A percentile compares a stretch with the other conserved stretches of the same genome.
These are phyloP conservation scores for Pocillopora meandrina DNA, from an alignment of 92 coral and sea anemone species.

Conservation along the genomic window DNA sequence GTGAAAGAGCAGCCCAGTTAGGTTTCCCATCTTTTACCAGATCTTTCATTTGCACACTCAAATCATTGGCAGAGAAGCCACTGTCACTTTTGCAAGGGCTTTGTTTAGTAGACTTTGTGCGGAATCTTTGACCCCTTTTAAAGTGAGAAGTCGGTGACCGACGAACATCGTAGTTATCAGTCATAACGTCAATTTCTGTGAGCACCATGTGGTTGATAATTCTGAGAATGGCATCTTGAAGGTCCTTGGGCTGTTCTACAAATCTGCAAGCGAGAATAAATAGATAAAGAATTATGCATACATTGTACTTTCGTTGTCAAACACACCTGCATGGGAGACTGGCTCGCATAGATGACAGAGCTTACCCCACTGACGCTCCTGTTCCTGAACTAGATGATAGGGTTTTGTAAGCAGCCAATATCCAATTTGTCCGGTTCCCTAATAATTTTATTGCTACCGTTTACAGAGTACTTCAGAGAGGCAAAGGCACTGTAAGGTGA, in stretches of 20 bases:
- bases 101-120: conserved; percentile 60
- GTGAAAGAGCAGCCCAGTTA: conserved; percentile 83
- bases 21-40: conserved; percentile 39
- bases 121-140: conserved; percentile 40
- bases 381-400: too few relatives aligned
- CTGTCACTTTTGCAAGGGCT: conserved; percentile 68
- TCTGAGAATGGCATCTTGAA: conserved; percentile 65
- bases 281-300: background rate
- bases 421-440: too few relatives aligned
- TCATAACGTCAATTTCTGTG: conserved; percentile 62
- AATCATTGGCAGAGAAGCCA: conserved; percentile 67
- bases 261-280: conserved; percentile 49
- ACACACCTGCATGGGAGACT: too few relatives aligned
- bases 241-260: conserved; percentile 60
- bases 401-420: too few relatives aligned
- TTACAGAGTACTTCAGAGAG: too few relatives aligned
- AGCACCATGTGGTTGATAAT: conserved; percentile 70
- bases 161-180: conserved; percentile 7
- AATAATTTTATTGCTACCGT: too few relatives aligned
- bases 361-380: too few relatives aligned
- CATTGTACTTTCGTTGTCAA: too few relatives aligned
- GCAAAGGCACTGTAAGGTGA: too few relatives aligned
- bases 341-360: too few relatives aligned
- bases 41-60: conserved; percentile 41
- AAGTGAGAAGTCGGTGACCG: conserved; percentile 28